A percentile compares a stretch with the other conserved stretches of the same genome.
Evolutionary conservation across 1,140 invertebrate species (phyloP).

Genomic region (Aporrectodea caliginosa): DNA sequence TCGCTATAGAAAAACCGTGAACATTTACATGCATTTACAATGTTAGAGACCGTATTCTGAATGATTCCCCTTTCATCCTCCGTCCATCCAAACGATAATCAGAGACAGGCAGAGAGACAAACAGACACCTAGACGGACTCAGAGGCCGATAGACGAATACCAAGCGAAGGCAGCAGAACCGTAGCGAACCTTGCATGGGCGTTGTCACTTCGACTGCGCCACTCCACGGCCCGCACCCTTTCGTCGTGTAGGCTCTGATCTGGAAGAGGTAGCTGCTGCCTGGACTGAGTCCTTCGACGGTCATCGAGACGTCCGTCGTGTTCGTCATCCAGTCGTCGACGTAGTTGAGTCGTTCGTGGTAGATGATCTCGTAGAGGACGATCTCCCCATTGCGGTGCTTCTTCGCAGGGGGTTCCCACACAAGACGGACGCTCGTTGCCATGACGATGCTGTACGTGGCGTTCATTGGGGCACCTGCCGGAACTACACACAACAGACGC

Average conservation of each 20-base stretch:
- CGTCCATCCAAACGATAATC: no score
- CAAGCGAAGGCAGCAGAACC: no score
- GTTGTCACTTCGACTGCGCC: slow-evolving; percentile 78
- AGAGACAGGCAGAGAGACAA: no score
- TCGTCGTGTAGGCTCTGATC: slow-evolving; percentile 82
- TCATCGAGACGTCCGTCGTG: slow-evolving; percentile 71
- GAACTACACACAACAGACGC: slow-evolving; percentile 40
- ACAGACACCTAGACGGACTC: no score
- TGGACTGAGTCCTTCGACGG: slow-evolving; percentile 88
- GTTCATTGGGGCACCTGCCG: slow-evolving; percentile 59
- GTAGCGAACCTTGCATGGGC: slow-evolving; percentile 50
- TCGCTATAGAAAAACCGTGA: no score
- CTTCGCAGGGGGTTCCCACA: slow-evolving; percentile 81
- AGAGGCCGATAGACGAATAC: no score
- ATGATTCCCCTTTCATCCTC: no score
- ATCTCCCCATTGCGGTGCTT: slow-evolving; percentile 91
- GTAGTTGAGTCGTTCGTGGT: slow-evolving; percentile 83
- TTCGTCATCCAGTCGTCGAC: slow-evolving; percentile 74
- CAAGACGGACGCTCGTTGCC: slow-evolving; percentile 44
- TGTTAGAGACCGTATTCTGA: no score
- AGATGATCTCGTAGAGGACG: slow-evolving; percentile 84
- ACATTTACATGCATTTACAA: no score
- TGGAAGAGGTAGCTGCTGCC: slow-evolving; percentile 93
- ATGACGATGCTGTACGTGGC: slow-evolving; percentile 52
- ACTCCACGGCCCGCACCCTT: slow-evolving; percentile 84